Evolutionary conservation across 2,113 vertebrate species (phyloP).

Genomic region (Henicopernis longicauda): DNA sequence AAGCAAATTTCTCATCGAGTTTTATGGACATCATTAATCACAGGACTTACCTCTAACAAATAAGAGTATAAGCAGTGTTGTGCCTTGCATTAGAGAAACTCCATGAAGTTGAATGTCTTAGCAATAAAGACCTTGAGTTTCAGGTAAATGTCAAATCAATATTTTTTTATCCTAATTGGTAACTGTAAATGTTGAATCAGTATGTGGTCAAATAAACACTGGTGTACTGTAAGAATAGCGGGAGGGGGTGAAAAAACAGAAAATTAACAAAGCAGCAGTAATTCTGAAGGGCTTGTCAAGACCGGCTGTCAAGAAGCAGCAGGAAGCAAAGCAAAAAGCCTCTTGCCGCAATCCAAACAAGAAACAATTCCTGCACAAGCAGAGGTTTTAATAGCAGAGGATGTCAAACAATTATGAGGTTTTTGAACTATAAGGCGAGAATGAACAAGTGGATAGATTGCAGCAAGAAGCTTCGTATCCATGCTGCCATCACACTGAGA

Average conservation of each 20-base stretch:
- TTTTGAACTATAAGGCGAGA: not conserved
- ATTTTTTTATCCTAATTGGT: constrained; percentile 1
- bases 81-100: not conserved
- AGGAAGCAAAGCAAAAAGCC: constrained; percentile 21
- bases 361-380: not conserved
- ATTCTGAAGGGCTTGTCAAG: constrained; percentile 7
- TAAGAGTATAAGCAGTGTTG: not conserved
- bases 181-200: not conserved
- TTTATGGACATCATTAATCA: not conserved
- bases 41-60: not conserved
- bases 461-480: not conserved
- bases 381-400: not conserved
- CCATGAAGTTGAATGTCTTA: not conserved
- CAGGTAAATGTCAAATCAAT: constrained; percentile 19
- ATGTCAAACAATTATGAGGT: not conserved
- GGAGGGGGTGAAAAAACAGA: not conserved
- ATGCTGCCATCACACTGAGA: not conserved
- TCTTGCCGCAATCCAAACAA: not conserved
- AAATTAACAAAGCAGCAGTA: constrained; percentile 29
- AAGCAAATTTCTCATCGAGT: not conserved
- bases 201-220: constrained; percentile 26
- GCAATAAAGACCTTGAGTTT: not conserved
- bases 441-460: not conserved
- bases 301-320: not conserved
- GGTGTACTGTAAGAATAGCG: not conserved